These are phyloP conservation scores for Sphenopsis melanotis DNA, from an alignment of 2,797 vertebrate genomes.

Conservation along the genomic window DNA sequence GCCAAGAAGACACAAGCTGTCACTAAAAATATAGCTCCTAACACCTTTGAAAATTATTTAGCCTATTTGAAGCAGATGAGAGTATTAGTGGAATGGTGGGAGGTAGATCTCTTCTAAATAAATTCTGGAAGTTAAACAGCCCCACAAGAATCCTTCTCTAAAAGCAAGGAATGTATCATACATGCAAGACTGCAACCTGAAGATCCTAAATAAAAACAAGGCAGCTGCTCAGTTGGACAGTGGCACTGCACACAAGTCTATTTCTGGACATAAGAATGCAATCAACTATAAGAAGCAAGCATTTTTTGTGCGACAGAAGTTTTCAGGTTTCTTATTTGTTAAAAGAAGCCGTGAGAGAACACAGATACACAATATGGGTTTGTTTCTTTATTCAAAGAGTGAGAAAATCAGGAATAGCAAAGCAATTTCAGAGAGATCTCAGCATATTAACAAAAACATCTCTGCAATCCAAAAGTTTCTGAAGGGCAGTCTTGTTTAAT, in stretches of 20 bases:
- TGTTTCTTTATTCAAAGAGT: not conserved
- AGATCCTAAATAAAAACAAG: not conserved
- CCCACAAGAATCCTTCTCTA: not conserved
- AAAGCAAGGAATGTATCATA: not conserved
- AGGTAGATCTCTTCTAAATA: slow-evolving; percentile 12
- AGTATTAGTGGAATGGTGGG: slow-evolving; percentile 27
- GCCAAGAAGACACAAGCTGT: slow-evolving; percentile 43
- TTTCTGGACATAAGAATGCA: not conserved
- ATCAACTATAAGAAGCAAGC: not conserved
- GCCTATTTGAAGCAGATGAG: slow-evolving; percentile 32
- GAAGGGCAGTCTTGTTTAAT: not conserved
- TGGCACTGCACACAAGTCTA: not conserved
- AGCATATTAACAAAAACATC: not conserved
- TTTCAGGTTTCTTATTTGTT: not conserved
- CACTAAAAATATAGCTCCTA: slow-evolving; percentile 47
- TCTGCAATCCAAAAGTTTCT: not conserved
- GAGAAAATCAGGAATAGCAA: not conserved
- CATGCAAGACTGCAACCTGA: not conserved
- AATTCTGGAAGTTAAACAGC: not conserved
- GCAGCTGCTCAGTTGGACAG: not conserved
- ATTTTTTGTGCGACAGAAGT: not conserved
- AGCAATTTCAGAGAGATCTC: not conserved
- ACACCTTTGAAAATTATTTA: slow-evolving; percentile 40
- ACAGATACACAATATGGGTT: not conserved
- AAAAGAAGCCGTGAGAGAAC: not conserved